Conservation (phyloP, 2,888 invertebrate species). For the Diarsia mendica region DNA sequence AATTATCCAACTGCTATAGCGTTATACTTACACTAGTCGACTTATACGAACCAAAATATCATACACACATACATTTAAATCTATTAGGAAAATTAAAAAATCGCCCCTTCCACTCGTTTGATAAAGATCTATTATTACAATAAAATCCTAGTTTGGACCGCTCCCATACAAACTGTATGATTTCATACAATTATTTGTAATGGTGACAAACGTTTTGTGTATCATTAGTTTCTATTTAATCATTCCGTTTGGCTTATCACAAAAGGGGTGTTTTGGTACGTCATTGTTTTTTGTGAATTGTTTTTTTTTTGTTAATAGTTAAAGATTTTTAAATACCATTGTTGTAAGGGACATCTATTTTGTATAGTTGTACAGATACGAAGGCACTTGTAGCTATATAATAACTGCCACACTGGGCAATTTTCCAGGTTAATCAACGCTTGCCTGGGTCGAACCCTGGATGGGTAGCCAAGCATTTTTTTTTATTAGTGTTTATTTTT, state of each 20-base stretch:
- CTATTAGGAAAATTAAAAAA: constrained; percentile 82
- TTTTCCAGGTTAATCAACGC: too few relatives aligned
- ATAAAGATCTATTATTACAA: constrained; percentile 77
- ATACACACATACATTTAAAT: constrained; percentile 75
- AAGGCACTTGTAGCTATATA: too few relatives aligned
- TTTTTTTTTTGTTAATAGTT: constrained; percentile 1
- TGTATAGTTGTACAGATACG: too few relatives aligned
- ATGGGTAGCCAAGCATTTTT: too few relatives aligned
- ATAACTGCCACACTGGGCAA: too few relatives aligned
- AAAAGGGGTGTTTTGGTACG: constrained; percentile 56
- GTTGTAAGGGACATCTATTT: too few relatives aligned
- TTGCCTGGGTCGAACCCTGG: too few relatives aligned
- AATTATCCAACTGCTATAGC: not conserved
- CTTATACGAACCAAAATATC: constrained; percentile 44
- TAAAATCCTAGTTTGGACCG: constrained; percentile 60
- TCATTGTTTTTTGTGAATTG: constrained; percentile 56
- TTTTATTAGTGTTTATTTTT: too few relatives aligned
- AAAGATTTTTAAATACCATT: not conserved
- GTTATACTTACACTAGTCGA: constrained; percentile 34
- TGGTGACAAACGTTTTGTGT: constrained; percentile 70
- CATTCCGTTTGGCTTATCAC: constrained; percentile 57
- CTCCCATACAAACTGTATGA: constrained; percentile 59
- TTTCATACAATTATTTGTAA: constrained; percentile 67
- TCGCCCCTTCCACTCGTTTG: constrained; percentile 69
- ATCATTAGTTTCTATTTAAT: constrained; percentile 75